Percentiles rank a stretch among this genome's conserved stretches.
Conservation (phyloP, 2,888 invertebrate genomes). For the Sicus ferrugineus region DNA sequence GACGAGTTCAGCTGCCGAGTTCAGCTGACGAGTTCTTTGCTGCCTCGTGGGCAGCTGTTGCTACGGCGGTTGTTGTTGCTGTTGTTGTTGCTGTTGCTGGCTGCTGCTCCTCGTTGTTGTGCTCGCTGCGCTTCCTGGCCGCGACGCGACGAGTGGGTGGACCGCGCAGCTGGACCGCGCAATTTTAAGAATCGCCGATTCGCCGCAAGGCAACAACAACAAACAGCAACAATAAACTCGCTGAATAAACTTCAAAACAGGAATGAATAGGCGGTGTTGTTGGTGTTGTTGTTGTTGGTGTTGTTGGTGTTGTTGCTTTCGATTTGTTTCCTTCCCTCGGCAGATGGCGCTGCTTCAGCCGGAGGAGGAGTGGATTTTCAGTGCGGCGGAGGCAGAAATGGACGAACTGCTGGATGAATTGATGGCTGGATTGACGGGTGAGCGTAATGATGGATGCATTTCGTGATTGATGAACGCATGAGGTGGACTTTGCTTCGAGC, state of each 20-base stretch:
- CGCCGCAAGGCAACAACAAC: neutral
- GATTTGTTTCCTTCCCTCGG: too few relatives aligned
- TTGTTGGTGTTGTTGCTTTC: neutral
- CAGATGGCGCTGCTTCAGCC: too few relatives aligned
- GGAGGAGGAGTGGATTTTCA: neutral
- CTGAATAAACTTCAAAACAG: neutral
- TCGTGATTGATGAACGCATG: too few relatives aligned
- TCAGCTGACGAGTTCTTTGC: too few relatives aligned
- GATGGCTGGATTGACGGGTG: too few relatives aligned
- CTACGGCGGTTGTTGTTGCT: neutral
- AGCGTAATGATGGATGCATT: too few relatives aligned
- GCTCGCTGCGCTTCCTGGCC: too few relatives aligned
- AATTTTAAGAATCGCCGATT: neutral
- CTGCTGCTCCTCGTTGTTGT: conserved; percentile 23
- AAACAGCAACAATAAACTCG: neutral
- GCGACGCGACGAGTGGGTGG: too few relatives aligned
- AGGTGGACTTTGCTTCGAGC: too few relatives aligned
- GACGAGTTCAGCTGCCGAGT: too few relatives aligned
- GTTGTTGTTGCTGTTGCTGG: conserved; percentile 24
- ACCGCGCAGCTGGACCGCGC: neutral
- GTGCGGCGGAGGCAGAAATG: neutral
- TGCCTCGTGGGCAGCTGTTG: neutral
- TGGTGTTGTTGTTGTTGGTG: neutral
- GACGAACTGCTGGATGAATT: neutral
- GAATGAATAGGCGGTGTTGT: neutral